Percentiles rank a stretch among this genome's conserved stretches.
phyloP scores from a whole-genome alignment of 2,888 invertebrate species.

The Drosophila diplacantha region DNA sequence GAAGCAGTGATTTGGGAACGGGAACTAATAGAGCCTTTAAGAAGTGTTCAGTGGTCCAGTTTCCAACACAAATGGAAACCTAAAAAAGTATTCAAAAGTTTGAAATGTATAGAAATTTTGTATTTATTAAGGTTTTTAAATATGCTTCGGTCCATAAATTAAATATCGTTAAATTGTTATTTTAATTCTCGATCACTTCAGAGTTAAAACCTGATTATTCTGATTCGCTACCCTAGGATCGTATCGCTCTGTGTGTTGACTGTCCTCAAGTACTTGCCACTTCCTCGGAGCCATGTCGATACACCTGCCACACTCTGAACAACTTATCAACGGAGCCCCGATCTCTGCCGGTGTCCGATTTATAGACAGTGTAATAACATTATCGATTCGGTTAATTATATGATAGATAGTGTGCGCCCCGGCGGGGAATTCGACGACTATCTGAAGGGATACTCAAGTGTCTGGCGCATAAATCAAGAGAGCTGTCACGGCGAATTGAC shows the following conservation, averaged over 20 bases:
- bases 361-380: constrained; percentile 60
- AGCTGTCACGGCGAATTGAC: constrained; percentile 60
- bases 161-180: neutral
- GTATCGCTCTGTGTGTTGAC: constrained; percentile 57
- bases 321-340: constrained; percentile 25
- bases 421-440: constrained; percentile 27
- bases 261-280: constrained; percentile 43
- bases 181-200: neutral
- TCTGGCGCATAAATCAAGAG: constrained; percentile 52
- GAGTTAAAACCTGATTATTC: neutral
- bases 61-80: too few relatives aligned
- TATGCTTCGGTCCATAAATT: too few relatives aligned
- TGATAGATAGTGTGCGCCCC: constrained; percentile 53
- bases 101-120: too few relatives aligned
- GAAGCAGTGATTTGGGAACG: too few relatives aligned
- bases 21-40: too few relatives aligned
- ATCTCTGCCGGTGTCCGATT: constrained; percentile 42
- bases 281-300: constrained; percentile 5
- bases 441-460: constrained; percentile 37
- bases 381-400: constrained; percentile 57
- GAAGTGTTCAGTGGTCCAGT: too few relatives aligned
- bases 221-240: constrained; percentile 6
- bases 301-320: constrained; percentile 33
- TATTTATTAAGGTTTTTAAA: too few relatives aligned
- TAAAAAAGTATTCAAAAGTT: too few relatives aligned